Conservation (phyloP, 2,888 invertebrate species). For the Graphium colonna region DNA sequence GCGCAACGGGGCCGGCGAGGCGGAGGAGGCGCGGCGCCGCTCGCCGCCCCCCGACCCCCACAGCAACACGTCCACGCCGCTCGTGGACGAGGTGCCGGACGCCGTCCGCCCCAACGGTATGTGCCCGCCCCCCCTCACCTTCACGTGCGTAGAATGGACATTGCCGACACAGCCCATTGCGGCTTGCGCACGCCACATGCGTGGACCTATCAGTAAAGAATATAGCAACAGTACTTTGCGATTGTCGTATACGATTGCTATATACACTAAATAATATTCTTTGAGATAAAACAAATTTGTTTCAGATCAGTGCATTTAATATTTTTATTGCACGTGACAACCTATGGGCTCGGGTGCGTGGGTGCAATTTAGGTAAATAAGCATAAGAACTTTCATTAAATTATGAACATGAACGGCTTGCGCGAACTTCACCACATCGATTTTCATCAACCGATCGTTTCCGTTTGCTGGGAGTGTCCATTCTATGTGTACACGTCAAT, state of each 20-base stretch:
- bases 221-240: neutral
- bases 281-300: slow-evolving; percentile 23
- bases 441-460: slow-evolving; percentile 10
- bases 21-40: slow-evolving; percentile 44
- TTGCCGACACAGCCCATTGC: slow-evolving; percentile 2
- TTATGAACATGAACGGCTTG: slow-evolving; percentile 16
- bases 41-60: slow-evolving; percentile 83
- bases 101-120: slow-evolving; percentile 60
- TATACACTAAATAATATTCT: no score
- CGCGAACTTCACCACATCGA: slow-evolving; percentile 20
- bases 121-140: slow-evolving; percentile 5
- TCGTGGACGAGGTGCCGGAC: slow-evolving; percentile 80
- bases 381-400: slow-evolving; percentile 19
- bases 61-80: slow-evolving; percentile 83
- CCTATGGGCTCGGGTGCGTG: slow-evolving; percentile 20
- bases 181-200: no score
- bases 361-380: slow-evolving; percentile 22
- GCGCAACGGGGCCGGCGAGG: slow-evolving; percentile 59
- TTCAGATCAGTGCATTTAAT: slow-evolving; percentile 23
- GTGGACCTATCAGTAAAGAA: no score
- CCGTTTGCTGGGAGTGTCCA: slow-evolving; percentile 20
- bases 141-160: slow-evolving; percentile 22
- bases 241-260: neutral
- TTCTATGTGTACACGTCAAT: slow-evolving; percentile 14
- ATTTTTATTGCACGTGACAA: slow-evolving; percentile 22